These are phyloP conservation scores for Manacus vitellinus DNA, from an alignment of 2,113 vertebrate genomes.

Conservation along the genomic window DNA sequence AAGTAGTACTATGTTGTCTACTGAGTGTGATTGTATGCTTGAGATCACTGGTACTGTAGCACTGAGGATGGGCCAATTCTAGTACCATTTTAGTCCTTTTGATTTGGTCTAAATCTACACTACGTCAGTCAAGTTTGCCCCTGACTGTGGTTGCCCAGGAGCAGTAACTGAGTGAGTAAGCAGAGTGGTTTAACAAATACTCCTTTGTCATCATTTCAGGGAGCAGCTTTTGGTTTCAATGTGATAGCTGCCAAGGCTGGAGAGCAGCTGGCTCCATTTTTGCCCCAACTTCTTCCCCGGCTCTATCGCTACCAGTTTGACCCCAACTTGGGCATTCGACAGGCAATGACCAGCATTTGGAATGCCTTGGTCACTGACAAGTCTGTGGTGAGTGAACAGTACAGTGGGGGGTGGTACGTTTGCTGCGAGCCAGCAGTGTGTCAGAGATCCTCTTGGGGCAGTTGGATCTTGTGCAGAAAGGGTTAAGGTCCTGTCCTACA, in stretches of 20 bases:
- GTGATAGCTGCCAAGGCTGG: slow-evolving; percentile 94
- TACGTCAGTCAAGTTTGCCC: neutral
- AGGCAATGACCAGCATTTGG: slow-evolving; percentile 99
- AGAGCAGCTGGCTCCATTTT: slow-evolving; percentile 91
- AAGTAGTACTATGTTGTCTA: neutral
- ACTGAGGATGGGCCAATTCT: neutral
- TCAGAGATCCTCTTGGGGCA: neutral
- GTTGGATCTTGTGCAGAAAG: neutral
- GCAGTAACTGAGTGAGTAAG: neutral
- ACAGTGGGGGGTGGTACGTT: neutral
- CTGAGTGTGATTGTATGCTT: neutral
- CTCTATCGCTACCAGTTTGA: slow-evolving; percentile 99
- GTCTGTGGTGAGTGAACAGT: slow-evolving; percentile 75
- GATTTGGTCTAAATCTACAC: neutral
- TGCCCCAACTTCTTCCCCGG: slow-evolving; percentile 92
- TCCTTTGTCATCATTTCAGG: slow-evolving; percentile 71
- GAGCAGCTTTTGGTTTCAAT: slow-evolving; percentile 97
- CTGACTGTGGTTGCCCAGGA: neutral
- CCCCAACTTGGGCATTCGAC: slow-evolving; percentile 92
- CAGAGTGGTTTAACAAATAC: neutral
- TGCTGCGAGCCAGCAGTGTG: neutral
- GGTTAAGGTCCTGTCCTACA: neutral
- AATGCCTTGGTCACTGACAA: slow-evolving; percentile 94
- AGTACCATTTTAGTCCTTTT: neutral
- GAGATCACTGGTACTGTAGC: neutral